Base-by-base conservation (phyloP, 2,797 vertebrate genomes). In the Microchirus variegatus region DNA sequence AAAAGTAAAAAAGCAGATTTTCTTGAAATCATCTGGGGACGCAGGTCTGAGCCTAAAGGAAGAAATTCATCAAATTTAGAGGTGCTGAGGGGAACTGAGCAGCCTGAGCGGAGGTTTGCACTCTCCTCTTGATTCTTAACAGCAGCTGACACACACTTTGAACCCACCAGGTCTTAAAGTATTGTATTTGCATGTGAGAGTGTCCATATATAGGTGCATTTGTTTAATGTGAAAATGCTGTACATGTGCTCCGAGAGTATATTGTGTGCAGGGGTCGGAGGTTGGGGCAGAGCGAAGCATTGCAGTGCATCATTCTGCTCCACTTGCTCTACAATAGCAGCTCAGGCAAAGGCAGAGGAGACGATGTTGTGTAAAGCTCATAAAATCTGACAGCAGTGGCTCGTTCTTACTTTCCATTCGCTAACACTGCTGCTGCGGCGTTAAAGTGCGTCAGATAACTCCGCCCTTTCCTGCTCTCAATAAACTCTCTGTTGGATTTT, bases 261-360 rank as follows among this genome's bases (percentile, higher is more conserved):
- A n/a, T n/a, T n/a, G 56, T 57, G 44, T 22, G 49, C 19, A 47
- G 63, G 70, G 62, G n/a, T 58, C n/a, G n/a, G 48, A 55, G 67
- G 9, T 59, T 46, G 58, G 59, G 72, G 80, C 75, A 63, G 52
- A 70, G 67, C 65, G 84, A 84, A 66, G 61, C 78, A 82, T 82
- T 87, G 88, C 82, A 82, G 85, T 86, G 82, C 84, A 93, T 93
- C 90, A 93, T 93, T 93, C 90, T 91, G 92, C 91, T 91, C 90
- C 88, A 92, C 89, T 92, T 92, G 89, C 78, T 84, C 74, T 81
- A 85, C 85, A 83, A 77, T 80, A 80, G 69, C 80, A 53, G 76
- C 52, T 41, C 58, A 66, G 78, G 77, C 77, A 65, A 59, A 55
- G n/a, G n/a, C 22, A 63, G 63, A 71, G 70, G 19, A 59, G 70